These are phyloP conservation scores for Aptenodytes forsteri DNA, from an alignment of 2,113 vertebrate species.

Conservation along the genomic window DNA sequence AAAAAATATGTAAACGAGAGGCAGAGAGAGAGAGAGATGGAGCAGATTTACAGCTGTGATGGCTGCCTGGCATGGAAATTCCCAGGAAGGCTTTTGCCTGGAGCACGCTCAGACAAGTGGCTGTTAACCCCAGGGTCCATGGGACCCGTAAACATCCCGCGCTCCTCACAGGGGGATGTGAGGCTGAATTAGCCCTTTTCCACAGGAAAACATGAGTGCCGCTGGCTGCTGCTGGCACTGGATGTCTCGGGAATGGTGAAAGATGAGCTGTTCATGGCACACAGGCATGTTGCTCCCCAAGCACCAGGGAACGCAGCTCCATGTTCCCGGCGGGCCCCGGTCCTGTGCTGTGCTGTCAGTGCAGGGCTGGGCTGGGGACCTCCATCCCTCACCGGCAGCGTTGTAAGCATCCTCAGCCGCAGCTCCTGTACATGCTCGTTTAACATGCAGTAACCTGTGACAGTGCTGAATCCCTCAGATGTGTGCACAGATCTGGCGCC, in stretches of 20 bases:
- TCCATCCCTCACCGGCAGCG: accelerated
- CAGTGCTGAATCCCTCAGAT: background rate
- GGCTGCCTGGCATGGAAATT: background rate
- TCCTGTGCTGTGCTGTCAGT: accelerated
- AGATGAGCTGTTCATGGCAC: background rate
- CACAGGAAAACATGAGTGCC: background rate
- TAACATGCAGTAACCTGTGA: background rate
- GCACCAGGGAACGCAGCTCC: background rate
- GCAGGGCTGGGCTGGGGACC: background rate
- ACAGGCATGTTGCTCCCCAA: accelerated
- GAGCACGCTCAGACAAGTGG: background rate
- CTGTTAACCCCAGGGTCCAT: background rate
- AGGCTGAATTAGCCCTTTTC: background rate
- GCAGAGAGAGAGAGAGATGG: background rate
- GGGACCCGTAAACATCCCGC: accelerated
- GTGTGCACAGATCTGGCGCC: background rate
- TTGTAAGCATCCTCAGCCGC: background rate
- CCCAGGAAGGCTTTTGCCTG: background rate
- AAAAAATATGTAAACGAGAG: background rate
- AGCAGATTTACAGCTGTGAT: background rate
- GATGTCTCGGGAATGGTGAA: accelerated
- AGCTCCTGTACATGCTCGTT: accelerated
- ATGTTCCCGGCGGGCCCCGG: accelerated
- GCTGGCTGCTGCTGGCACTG: background rate
- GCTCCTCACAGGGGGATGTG: background rate